A percentile compares a stretch with the other conserved stretches of the same genome.
Conservation (phyloP, 2,888 invertebrate species). For the Embidobia sp. region DNA sequence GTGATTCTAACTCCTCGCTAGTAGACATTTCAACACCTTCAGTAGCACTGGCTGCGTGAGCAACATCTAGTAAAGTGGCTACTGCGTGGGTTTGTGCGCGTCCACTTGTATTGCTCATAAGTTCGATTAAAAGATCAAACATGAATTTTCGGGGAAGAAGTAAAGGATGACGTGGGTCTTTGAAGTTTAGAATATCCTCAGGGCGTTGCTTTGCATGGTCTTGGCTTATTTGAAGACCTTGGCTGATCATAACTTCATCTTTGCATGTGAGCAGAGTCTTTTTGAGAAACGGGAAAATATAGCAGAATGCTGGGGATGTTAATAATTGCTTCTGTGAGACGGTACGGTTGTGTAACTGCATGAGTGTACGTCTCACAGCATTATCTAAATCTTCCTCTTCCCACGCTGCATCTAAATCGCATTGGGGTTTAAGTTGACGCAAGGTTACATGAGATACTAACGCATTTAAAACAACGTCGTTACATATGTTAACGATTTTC, state of each 20-base stretch:
- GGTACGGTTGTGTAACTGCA: slow-evolving; percentile 83
- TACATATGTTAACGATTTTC: slow-evolving; percentile 83
- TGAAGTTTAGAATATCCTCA: slow-evolving; percentile 78
- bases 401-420: slow-evolving; percentile 90
- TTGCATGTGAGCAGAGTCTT: slow-evolving; percentile 83
- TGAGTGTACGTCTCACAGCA: slow-evolving; percentile 86
- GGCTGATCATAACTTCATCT: slow-evolving; percentile 84
- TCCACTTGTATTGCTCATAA: slow-evolving; percentile 87
- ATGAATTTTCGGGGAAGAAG: slow-evolving; percentile 92
- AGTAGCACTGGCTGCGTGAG: slow-evolving; percentile 87
- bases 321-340: slow-evolving; percentile 82
- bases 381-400: slow-evolving; percentile 86
- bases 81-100: slow-evolving; percentile 90
- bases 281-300: slow-evolving; percentile 90
- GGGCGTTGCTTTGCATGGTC: slow-evolving; percentile 88
- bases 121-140: slow-evolving; percentile 89
- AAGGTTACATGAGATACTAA: slow-evolving; percentile 88
- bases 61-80: slow-evolving; percentile 90
- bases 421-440: slow-evolving; percentile 88
- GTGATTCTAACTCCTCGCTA: slow-evolving; percentile 87
- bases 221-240: slow-evolving; percentile 86
- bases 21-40: slow-evolving; percentile 85
- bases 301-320: slow-evolving; percentile 90
- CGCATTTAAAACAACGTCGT: slow-evolving; percentile 82
- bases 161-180: slow-evolving; percentile 87